Base-by-base conservation (phyloP, 1,140 invertebrate genomes). In the Solen grandis region DNA sequence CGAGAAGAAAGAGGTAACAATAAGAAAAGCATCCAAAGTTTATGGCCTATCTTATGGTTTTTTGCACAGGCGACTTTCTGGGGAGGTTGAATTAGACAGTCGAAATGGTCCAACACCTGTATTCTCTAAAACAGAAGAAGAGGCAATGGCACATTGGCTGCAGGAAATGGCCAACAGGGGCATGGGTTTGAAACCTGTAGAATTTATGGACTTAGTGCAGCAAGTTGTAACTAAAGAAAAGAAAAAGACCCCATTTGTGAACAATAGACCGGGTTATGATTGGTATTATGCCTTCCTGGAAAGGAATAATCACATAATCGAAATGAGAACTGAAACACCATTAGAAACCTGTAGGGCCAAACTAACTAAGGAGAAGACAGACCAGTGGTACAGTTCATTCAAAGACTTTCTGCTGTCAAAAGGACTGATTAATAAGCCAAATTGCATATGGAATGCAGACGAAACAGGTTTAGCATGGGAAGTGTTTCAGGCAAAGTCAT, bases 401-500 rank as follows among this genome's bases (percentile, higher is more conserved):
- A 74, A 10, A 31, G 27, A 75, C n/a, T n/a, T n/a, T n/a, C 19
- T 76, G 22, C 16, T 19, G 10, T 36, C 57, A 65, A 76, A 76
- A 35, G 50, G 35, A n/a, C 29, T 76, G 60, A 27, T 76, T 10
- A 25, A 76, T 35, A 65, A 63, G n/a, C 60, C 73, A 33, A 36
- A 65, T 46, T 8, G 46, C 33, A 76, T 76, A 16, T 63, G 60
- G 38, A 76, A 76, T 55, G 73, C 73, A 57, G 73, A 55, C 65
- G 73, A 76, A 55, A 33, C 73, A 10, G 73, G 36, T 76, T 76
- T 36, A 29, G n/a, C 5, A 5, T 66, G n/a, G 46, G 73, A 36
- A 76, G 60, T 55, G 65, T 46, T 35, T 38, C 73, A 36, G 73
- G 73, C 22, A 63, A 63, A 0, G 59, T 75, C 27, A 75, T 75